Percentiles rank a stretch among this genome's conserved stretches.
phyloP scores from a whole-genome alignment of 2,113 vertebrate species.

The Thalassarche chlororhynchos region DNA sequence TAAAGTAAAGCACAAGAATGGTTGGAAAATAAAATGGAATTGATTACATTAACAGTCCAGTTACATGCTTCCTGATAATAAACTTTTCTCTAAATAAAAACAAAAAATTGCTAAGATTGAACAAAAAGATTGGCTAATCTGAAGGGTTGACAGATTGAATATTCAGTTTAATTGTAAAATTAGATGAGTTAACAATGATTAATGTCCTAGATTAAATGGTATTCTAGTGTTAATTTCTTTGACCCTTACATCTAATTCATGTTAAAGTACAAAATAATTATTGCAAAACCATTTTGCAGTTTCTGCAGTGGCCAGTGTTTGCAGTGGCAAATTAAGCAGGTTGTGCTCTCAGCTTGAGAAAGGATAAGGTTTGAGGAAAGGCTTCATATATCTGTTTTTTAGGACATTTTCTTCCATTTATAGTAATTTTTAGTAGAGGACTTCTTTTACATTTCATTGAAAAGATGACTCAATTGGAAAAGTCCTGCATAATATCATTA shows the following conservation, averaged over 20 bases:
- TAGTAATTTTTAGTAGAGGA: background rate
- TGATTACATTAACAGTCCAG: background rate
- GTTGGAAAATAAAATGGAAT: background rate
- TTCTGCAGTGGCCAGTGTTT: background rate
- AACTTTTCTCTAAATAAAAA: constrained; percentile 8
- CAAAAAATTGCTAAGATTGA: background rate
- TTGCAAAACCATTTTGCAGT: background rate
- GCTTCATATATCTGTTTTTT: background rate
- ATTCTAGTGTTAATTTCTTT: constrained; percentile 60
- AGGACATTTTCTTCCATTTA: background rate
- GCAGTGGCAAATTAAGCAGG: background rate
- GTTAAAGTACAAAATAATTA: constrained; percentile 54
- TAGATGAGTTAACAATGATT: constrained; percentile 54
- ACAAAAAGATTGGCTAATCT: background rate
- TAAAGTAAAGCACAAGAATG: background rate
- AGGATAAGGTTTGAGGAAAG: background rate
- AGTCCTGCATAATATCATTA: background rate
- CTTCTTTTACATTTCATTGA: background rate
- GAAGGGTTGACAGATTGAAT: background rate
- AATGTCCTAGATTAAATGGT: constrained; percentile 53
- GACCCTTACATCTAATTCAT: constrained; percentile 49
- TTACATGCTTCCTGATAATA: background rate
- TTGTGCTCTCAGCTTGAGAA: background rate
- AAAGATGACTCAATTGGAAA: background rate
- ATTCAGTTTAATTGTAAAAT: constrained; percentile 58